These are phyloP conservation scores for Neogale vison DNA, from an alignment of 2,113 vertebrate genomes.

Conservation along the genomic window DNA sequence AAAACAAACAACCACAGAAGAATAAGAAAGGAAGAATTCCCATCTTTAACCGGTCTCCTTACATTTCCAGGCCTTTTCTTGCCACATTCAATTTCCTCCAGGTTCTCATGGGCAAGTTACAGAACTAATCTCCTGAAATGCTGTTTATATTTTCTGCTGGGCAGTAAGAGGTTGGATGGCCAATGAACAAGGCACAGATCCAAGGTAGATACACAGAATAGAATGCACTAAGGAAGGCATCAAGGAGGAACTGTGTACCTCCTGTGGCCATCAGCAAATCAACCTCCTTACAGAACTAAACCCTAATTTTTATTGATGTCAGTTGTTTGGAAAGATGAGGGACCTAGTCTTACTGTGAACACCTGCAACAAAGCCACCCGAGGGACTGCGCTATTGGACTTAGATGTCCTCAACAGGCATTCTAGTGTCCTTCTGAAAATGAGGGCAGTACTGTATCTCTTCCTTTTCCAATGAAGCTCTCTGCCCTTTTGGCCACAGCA, in stretches of 20 bases:
- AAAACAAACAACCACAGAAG: slow-evolving; percentile 47
- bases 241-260: not conserved
- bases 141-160: not conserved
- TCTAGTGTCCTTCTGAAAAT: not conserved
- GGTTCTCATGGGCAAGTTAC: not conserved
- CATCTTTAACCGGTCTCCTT: not conserved
- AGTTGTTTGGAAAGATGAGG: not conserved
- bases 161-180: not conserved
- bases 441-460: not conserved
- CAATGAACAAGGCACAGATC: not conserved
- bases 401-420: not conserved
- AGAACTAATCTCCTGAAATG: not conserved
- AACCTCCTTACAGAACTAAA: not conserved
- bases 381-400: not conserved
- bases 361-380: not conserved
- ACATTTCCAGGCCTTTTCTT: not conserved
- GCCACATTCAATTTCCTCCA: not conserved
- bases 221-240: no score
- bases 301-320: not conserved
- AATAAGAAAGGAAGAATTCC: not conserved
- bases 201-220: not conserved
- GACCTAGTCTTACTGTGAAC: not conserved
- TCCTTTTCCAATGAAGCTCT: not conserved
- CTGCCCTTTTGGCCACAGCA: no score
- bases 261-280: not conserved